Base-by-base conservation (phyloP, 2,113 vertebrate genomes). In the Pseudorectes ferrugineus region DNA sequence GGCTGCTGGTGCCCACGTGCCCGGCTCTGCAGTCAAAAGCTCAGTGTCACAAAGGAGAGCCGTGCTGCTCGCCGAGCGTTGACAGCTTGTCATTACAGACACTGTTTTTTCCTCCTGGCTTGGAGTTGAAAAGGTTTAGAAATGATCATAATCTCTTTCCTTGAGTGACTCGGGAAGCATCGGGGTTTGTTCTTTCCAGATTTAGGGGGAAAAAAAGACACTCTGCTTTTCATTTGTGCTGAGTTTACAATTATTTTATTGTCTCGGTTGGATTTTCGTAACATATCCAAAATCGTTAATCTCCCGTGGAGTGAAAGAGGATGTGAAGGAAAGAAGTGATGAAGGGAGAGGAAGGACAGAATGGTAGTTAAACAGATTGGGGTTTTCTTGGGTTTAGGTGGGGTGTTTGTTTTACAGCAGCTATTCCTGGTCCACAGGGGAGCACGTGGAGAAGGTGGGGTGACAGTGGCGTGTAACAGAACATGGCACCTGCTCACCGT, bases 401-500 rank as follows among this genome's bases (percentile, higher is more conserved):
- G 24, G 31, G 35, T 43, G 38, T 83, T 88, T 88, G 11, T 92
- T 82, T 93, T 66, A 8, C 6, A 33, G 45, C 48, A 77, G 46
- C 55, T 67, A 3, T 80, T 66, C 46, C 62, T 77, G 58, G 48
- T 58, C 1, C 2, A 0, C 1, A 8, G 57, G 33, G 54, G 36
- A 82, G 71, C 35, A 10, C 8, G 5, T 0, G 8, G 38, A 31
- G 59, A 45, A 68, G 59, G 66, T 19, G 40, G 26, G 52, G 40
- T 75, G 81, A 3, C 2, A 0, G 12, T 23, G 43, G 5, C 0
- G 0, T 12, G 20, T 29, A 9, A 25, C 1, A 43, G n/a, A 26
- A 8, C 3, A 1, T 23, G 42, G 58, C 21, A 28, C 68, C 74
- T 48, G 8, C 55, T 61, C 26, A 63, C 45, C 4, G 0, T 3